These are phyloP conservation scores for Gallirallus australis DNA, from an alignment of 2,797 vertebrate species.

Conservation along the genomic window DNA sequence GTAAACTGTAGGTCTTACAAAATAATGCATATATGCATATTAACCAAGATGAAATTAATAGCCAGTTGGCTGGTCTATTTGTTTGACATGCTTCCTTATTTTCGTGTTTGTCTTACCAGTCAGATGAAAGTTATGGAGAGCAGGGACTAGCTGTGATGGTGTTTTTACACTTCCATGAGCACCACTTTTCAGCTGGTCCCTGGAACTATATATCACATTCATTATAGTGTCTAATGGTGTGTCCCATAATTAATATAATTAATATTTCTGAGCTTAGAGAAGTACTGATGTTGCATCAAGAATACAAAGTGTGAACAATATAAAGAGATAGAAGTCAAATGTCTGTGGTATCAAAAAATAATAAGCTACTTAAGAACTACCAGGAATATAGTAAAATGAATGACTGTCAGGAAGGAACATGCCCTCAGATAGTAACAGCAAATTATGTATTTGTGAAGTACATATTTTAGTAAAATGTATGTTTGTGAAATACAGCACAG, in stretches of 20 bases:
- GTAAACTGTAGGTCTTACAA: background rate
- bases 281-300: background rate
- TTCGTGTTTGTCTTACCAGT: background rate
- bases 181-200: background rate
- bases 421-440: background rate
- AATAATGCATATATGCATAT: background rate
- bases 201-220: background rate
- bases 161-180: background rate
- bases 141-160: background rate
- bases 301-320: background rate
- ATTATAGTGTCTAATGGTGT: background rate
- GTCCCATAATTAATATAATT: background rate
- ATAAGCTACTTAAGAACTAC: background rate
- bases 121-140: background rate
- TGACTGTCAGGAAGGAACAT: background rate
- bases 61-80: background rate
- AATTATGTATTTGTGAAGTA: background rate
- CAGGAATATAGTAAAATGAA: background rate
- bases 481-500: background rate
- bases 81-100: background rate
- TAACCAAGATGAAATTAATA: background rate
- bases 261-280: background rate
- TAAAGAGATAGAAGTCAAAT: background rate
- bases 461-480: background rate
- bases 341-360: background rate